Base-by-base conservation (phyloP, 2,113 vertebrate genomes). In the Sialia sialis region DNA sequence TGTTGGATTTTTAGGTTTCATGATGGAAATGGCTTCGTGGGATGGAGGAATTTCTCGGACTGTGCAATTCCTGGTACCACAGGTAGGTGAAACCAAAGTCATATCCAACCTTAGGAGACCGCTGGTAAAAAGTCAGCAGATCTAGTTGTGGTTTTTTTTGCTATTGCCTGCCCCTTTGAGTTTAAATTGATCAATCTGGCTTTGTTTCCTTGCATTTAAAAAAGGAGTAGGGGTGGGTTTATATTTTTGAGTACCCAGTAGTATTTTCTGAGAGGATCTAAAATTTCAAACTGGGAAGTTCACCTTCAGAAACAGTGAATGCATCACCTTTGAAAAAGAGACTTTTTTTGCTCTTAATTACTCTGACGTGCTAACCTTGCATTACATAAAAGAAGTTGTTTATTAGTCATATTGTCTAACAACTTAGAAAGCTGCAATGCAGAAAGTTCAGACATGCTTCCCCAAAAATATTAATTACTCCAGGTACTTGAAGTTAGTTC, bases 21-120 rank as follows among this genome's bases (percentile, higher is more conserved):
- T 99, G 99, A 99, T 99, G 99, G 99, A 99, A 97, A 99, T 99
- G 99, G 99, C 99, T 30, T 99, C 99, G 0, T 99, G 99, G 99
- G 99, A 99, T 64, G 99, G 99, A 83, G 99, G 99, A 32, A 98
- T 99, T 82, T 99, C 99, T 51, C 98, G 99, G 60, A 99, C 99
- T 6, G 99, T 99, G 26, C 99, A 99, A 44, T 99, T 99, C 95
- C 97, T 99, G 54, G 99, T 99, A 58, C 99, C 99, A 39, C 99
- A 99, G 98, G 99, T 99, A 62, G 89, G 96, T 95, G 82, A 67
- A 90, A 63, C 36, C 41, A n/a, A 41, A 49, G 64, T 38, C 14
- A 13, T 26, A 15, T n/a, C 30, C 55, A 81, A 3, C 16, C 14
- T 60, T 60, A 30, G 73, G 60, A 90, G 48, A 27, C 25, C 56